Percentiles rank a stretch among this genome's conserved stretches.
phyloP scores from a whole-genome alignment of 2,888 invertebrate genomes.

The Trachelus iudaicus region DNA sequence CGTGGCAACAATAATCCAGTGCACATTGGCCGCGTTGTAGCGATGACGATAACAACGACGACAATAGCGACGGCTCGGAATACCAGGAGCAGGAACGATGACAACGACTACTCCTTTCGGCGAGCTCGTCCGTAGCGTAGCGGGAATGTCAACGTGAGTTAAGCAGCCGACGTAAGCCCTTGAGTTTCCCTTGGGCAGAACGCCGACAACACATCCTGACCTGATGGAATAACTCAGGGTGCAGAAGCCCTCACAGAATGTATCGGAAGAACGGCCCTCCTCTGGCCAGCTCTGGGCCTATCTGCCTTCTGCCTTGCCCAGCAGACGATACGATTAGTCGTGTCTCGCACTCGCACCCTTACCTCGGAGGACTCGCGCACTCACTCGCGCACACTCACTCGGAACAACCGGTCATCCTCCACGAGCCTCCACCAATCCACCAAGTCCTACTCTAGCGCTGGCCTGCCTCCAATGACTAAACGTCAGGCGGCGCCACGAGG shows the following conservation, averaged over 20 bases:
- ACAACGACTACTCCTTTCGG: neutral
- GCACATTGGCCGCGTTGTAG: neutral
- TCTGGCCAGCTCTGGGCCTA: conserved; percentile 22
- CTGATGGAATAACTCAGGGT: neutral
- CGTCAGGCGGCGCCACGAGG: conserved; percentile 37
- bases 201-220: conserved; percentile 19
- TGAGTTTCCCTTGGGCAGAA: conserved; percentile 12
- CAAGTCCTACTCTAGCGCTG: neutral
- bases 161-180: conserved; percentile 16
- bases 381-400: conserved; percentile 32
- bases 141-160: conserved; percentile 14
- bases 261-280: neutral
- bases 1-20: neutral
- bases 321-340: conserved; percentile 33
- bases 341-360: conserved; percentile 23
- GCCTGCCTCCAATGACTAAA: neutral
- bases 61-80: neutral
- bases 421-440: conserved; percentile 22
- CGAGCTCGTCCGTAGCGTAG: conserved; percentile 1
- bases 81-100: neutral
- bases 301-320: conserved; percentile 21
- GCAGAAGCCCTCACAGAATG: neutral
- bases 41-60: neutral
- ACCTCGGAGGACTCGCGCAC: conserved; percentile 8
- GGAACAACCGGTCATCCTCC: conserved; percentile 36